Base-by-base conservation (phyloP, 2,113 vertebrate species). In the Carettochelys insculpta region DNA sequence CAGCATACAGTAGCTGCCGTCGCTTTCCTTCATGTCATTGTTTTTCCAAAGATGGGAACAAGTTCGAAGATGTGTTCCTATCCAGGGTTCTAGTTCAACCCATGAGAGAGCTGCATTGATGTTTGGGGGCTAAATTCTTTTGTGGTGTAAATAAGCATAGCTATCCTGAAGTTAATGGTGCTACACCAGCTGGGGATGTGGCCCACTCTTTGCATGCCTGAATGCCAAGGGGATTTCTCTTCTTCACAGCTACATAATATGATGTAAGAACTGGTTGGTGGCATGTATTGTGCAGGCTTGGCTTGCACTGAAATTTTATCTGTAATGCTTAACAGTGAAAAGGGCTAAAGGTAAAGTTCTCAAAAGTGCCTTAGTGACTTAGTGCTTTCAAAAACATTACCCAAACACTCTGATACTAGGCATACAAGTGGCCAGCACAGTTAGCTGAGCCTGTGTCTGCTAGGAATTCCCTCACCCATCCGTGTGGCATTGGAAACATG, bases 261-360 rank as follows among this genome's bases (percentile, higher is more conserved):
- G 2, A 76, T 0, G 0, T 0, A 87, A 53, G 38, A 24, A 34
- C 34, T 68, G 84, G 87, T 27, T n/a, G 4, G 38, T 14, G 34
- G 80, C 20, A 82, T 38, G n/a, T 88, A 47, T 19, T 89, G 45
- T 0, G 1, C 85, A 92, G 34, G 51, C 7, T 11, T 53, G 50
- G 61, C 50, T 93, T 47, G 93, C 92, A 93, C 47, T 93, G 90
- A 94, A 1, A 50, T 85, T 94, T 88, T 92, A 88, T 92, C 88
- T 76, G 80, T 73, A 77, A 93, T 88, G 10, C 91, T 84, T 68
- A 77, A 88, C 89, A 54, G 65, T 82, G 27, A 58, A 92, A 86
- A 82, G 88, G 92, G 52, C 24, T 53, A 53, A 25, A 53, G 52
- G 95, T 88, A 88, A 92, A 80, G 45, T 17, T 92, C 77, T 58